These are phyloP conservation scores for Euura saliciscinereae DNA, from an alignment of 1,140 invertebrate species.

Conservation along the genomic window DNA sequence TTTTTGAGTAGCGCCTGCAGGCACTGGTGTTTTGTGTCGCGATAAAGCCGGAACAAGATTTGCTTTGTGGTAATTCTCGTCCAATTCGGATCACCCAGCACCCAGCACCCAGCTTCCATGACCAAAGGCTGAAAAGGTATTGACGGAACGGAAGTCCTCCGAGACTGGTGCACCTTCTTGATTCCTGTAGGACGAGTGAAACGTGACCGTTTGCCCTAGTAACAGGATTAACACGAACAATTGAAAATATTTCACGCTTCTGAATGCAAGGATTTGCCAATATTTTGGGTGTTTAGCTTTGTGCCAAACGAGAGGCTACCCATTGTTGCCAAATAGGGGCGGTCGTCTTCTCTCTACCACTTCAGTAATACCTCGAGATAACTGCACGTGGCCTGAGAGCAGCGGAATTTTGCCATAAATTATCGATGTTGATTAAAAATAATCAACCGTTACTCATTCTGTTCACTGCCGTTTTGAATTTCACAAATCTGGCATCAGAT, in stretches of 20 bases:
- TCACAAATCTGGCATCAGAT: no score
- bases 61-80: neutral
- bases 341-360: neutral
- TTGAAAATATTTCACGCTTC: conserved; percentile 43
- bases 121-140: no score
- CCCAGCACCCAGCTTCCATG: no score
- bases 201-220: conserved; percentile 52
- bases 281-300: conserved; percentile 50
- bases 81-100: no score
- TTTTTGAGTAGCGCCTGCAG: neutral
- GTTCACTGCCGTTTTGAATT: no score
- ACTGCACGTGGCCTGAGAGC: neutral
- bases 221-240: conserved; percentile 45
- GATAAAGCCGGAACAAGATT: conserved; percentile 29
- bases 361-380: neutral
- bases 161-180: conserved; percentile 35
- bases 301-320: conserved; percentile 15
- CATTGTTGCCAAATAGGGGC: neutral
- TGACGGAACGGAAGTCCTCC: conserved; percentile 19
- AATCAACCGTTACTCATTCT: no score
- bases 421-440: no score
- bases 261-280: conserved; percentile 47
- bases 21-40: neutral
- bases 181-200: conserved; percentile 37
- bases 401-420: neutral